Conservation (phyloP, 92 coral and sea anemone species). For the Actinostola sp. region DNA sequence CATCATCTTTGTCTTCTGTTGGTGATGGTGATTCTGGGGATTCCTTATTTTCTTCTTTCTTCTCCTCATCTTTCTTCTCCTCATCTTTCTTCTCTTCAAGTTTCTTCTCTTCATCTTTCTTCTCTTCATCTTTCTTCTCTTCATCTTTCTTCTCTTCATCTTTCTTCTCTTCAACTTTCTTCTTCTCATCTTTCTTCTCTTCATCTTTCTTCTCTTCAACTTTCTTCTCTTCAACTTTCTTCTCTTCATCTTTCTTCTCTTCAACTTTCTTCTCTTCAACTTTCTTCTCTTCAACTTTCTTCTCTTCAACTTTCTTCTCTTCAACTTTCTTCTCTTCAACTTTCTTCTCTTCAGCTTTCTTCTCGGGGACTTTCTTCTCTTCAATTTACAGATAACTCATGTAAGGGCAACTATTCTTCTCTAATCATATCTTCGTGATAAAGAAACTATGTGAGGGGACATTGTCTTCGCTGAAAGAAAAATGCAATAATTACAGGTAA, state of each 20-base stretch:
- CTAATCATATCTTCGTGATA: too few relatives aligned
- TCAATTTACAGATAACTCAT: neutral
- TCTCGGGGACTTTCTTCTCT: neutral
- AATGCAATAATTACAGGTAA: too few relatives aligned
- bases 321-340: neutral
- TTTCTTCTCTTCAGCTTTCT: conserved; percentile 1
- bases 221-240: neutral
- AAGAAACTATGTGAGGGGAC: too few relatives aligned
- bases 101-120: neutral
- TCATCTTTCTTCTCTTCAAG: neutral
- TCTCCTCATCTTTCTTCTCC: neutral
- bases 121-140: neutral
- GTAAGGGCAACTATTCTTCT: too few relatives aligned
- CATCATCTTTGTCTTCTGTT: conserved; percentile 53
- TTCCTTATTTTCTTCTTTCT: conserved; percentile 13
- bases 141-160: conserved; percentile 2
- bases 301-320: neutral
- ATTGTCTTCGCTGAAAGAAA: too few relatives aligned
- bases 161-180: neutral
- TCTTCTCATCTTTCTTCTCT: neutral
- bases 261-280: neutral
- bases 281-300: neutral
- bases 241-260: neutral
- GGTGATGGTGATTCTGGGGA: neutral
- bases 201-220: too few relatives aligned